Conservation (phyloP, 1,140 invertebrate species). For the Aphelenchoides avenae region DNA sequence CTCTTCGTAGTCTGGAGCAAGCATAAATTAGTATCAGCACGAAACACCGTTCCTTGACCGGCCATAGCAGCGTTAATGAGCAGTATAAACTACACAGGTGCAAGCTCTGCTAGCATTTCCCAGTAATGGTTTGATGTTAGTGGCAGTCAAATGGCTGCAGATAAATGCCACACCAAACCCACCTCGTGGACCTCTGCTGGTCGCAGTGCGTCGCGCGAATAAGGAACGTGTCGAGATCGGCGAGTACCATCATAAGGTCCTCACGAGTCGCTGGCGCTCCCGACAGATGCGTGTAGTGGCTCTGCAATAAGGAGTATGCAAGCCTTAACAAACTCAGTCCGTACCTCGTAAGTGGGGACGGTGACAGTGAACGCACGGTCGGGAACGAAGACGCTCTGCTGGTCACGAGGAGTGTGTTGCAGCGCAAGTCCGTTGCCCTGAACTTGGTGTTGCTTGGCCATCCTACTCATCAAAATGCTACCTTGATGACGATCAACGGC, state of each 20-base stretch:
- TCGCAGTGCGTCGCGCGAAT: slow-evolving; percentile 83
- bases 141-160: neutral
- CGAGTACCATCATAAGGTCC: slow-evolving; percentile 83
- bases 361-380: slow-evolving; percentile 46
- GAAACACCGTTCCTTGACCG: too few species aligned
- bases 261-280: slow-evolving; percentile 76
- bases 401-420: slow-evolving; percentile 47
- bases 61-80: too few species aligned
- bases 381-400: slow-evolving; percentile 40
- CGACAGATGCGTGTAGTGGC: slow-evolving; percentile 74
- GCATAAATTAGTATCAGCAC: too few species aligned
- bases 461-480: too few species aligned
- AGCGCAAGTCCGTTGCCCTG: slow-evolving; percentile 57
- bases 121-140: slow-evolving; percentile 6
- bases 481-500: slow-evolving; percentile 55
- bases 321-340: neutral
- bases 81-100: too few species aligned
- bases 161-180: slow-evolving; percentile 16
- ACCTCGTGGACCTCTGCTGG: slow-evolving; percentile 53
- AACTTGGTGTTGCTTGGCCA: slow-evolving; percentile 7
- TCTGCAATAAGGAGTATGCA: slow-evolving; percentile 45
- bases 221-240: slow-evolving; percentile 77
- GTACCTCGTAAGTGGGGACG: slow-evolving; percentile 56
- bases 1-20: too few species aligned
- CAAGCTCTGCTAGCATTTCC: too few species aligned